Conservation (phyloP, 2,797 vertebrate species). For the Typhlichthys eigenmanni region DNA sequence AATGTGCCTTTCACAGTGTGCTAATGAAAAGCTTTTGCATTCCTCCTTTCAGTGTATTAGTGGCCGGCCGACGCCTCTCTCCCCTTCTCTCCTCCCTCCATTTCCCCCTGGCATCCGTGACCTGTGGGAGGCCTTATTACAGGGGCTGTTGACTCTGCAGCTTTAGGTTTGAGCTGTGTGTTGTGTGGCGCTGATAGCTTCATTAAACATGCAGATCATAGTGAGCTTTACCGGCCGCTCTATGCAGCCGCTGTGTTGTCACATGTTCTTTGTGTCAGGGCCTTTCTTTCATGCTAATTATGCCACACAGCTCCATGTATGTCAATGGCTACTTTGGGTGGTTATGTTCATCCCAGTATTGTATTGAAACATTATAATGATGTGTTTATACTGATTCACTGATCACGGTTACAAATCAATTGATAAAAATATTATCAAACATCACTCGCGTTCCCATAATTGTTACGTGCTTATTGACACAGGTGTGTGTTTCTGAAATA, state of each 20-base stretch:
- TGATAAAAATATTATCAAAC: slow-evolving; percentile 3
- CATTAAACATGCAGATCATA: slow-evolving; percentile 86
- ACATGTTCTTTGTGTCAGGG: slow-evolving; percentile 61
- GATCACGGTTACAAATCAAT: slow-evolving; percentile 2
- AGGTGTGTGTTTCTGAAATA: neutral
- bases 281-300: slow-evolving; percentile 57
- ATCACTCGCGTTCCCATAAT: slow-evolving; percentile 5
- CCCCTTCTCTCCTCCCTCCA: slow-evolving; percentile 53
- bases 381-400: neutral
- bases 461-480: slow-evolving; percentile 5
- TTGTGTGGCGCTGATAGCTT: slow-evolving; percentile 79
- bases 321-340: neutral
- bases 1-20: slow-evolving; percentile 89
- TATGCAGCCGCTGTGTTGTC: slow-evolving; percentile 64
- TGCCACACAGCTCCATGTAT: slow-evolving; percentile 42
- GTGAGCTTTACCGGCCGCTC: slow-evolving; percentile 66
- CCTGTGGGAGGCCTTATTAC: slow-evolving; percentile 82
- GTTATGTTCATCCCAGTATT: too few relatives aligned
- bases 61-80: slow-evolving; percentile 70
- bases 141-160: slow-evolving; percentile 88
- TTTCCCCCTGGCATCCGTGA: slow-evolving; percentile 64
- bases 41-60: slow-evolving; percentile 81
- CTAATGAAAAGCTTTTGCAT: slow-evolving; percentile 93
- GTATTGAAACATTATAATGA: too few relatives aligned
- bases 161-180: slow-evolving; percentile 77